A percentile compares a stretch with the other conserved stretches of the same genome.
Conservation (phyloP, 2,888 invertebrate genomes). For the Noctua janthe region DNA sequence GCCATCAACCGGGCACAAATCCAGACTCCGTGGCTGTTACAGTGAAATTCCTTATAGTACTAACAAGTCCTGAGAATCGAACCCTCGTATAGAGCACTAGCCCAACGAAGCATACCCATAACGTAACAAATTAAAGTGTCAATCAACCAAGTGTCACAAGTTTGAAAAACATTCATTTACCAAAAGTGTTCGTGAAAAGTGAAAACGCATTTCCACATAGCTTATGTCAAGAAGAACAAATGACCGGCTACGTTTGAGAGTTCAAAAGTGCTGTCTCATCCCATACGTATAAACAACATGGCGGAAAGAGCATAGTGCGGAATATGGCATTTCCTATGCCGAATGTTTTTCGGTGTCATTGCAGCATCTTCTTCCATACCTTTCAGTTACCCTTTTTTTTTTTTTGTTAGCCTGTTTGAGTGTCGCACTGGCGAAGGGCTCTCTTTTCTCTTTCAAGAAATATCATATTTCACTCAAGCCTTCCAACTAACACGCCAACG, state of each 20-base stretch:
- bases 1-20: not conserved
- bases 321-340: not conserved
- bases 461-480: not conserved
- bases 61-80: not conserved
- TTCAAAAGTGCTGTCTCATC: slow-evolving; percentile 22
- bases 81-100: not conserved
- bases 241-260: slow-evolving; percentile 30
- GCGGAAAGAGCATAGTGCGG: not conserved
- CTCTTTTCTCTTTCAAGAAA: not conserved
- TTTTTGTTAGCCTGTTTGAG: no score
- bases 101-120: not conserved
- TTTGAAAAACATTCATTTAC: slow-evolving; percentile 24
- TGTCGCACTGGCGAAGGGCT: no score
- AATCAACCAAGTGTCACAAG: not conserved
- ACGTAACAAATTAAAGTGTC: not conserved
- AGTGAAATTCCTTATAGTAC: not conserved
- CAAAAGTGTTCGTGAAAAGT: slow-evolving; percentile 18
- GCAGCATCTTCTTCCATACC: not conserved
- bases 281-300: not conserved
- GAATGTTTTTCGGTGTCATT: not conserved
- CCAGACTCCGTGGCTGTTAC: not conserved
- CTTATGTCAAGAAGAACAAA: slow-evolving; percentile 50
- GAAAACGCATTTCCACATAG: slow-evolving; percentile 45
- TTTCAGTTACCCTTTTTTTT: not conserved
- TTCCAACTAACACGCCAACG: not conserved